Evolutionary conservation across 2,113 vertebrate species (phyloP).

Genomic region (Zosterops pallidus): DNA sequence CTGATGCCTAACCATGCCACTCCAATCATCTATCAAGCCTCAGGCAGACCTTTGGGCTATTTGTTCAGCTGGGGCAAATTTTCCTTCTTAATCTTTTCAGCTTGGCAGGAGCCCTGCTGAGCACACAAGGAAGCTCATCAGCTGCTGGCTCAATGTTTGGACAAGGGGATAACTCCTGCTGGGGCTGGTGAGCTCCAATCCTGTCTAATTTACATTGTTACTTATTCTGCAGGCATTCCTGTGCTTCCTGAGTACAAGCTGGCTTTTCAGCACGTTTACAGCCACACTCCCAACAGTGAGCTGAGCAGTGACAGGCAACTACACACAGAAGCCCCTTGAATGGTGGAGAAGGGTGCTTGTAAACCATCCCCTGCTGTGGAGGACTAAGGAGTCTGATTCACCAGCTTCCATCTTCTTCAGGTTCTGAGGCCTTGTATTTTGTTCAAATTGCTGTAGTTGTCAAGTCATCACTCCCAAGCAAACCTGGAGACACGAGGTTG

Average conservation of each 20-base stretch:
- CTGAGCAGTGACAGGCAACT: conserved; percentile 11
- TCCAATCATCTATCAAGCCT: background rate
- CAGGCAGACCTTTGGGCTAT: conserved; percentile 50
- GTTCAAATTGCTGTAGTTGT: background rate
- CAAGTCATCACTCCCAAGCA: background rate
- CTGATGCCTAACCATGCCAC: background rate
- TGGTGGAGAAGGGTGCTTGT: background rate
- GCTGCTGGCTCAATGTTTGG: conserved; percentile 61
- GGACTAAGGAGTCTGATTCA: background rate
- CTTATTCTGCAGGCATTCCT: conserved; percentile 62
- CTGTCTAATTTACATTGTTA: conserved; percentile 66
- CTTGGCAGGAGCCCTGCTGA: conserved; percentile 55
- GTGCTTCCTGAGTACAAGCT: conserved; percentile 51
- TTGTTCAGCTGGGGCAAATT: conserved; percentile 63
- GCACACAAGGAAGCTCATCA: conserved; percentile 67
- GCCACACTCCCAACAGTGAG: conserved; percentile 32
- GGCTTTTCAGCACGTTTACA: conserved; percentile 63
- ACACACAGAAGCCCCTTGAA: background rate
- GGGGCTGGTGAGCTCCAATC: conserved; percentile 55
- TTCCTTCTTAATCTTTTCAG: conserved; percentile 61
- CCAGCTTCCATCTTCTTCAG: background rate
- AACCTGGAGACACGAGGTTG: background rate
- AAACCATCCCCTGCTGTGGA: background rate
- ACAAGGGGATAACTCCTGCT: conserved; percentile 68
- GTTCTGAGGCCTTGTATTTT: background rate